Conservation (phyloP, 2,797 vertebrate species). For the Nyctalus aviator region DNA sequence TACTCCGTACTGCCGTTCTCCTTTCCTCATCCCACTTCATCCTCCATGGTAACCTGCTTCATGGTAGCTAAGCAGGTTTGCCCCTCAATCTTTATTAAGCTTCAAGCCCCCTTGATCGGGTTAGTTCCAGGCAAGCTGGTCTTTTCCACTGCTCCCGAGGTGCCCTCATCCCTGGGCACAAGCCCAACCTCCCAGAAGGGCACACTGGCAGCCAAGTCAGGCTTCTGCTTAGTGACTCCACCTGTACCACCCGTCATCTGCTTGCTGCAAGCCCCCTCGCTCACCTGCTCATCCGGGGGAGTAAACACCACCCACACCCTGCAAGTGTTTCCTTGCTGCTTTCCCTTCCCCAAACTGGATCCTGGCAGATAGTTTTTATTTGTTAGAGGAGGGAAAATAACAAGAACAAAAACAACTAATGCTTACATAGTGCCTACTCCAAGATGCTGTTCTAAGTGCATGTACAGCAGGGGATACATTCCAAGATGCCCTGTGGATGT, state of each 20-base stretch:
- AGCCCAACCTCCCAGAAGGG: constrained; percentile 40
- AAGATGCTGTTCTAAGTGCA: neutral
- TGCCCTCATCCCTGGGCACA: neutral
- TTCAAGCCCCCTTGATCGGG: neutral
- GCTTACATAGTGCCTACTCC: neutral
- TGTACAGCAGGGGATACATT: neutral
- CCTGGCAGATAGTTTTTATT: neutral
- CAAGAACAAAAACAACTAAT: neutral
- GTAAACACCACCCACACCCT: neutral
- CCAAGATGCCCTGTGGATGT: neutral
- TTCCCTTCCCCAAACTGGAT: neutral
- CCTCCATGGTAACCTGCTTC: neutral
- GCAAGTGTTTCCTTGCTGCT: neutral
- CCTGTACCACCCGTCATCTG: neutral
- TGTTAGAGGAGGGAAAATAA: neutral
- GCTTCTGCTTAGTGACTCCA: neutral
- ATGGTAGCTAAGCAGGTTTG: neutral
- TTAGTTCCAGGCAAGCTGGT: neutral
- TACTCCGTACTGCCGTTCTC: fast-evolving
- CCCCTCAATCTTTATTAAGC: neutral
- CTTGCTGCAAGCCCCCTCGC: neutral
- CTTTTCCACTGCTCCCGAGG: constrained; percentile 5
- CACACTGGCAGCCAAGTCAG: neutral
- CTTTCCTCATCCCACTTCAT: neutral
- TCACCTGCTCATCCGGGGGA: neutral